phyloP scores from a whole-genome alignment of 2,113 vertebrate genomes.

The Sturnus vulgaris region DNA sequence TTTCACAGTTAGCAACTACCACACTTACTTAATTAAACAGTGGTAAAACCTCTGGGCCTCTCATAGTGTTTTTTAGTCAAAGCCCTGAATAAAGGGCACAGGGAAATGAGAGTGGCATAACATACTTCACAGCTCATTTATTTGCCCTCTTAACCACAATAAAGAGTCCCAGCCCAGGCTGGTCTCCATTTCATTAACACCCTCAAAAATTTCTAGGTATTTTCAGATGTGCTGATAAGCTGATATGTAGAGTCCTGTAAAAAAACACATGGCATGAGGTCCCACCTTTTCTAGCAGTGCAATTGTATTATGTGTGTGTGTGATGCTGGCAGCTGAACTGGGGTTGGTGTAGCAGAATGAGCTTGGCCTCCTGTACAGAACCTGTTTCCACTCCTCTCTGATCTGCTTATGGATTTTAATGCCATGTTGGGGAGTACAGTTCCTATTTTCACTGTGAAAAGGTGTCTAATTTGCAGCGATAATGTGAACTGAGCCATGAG shows the following conservation, averaged over 20 bases:
- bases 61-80: background rate
- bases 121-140: background rate
- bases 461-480: background rate
- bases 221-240: background rate
- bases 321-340: background rate
- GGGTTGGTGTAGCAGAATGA: background rate
- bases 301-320: accelerated
- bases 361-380: background rate
- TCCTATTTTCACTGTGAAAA: background rate
- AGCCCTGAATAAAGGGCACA: background rate
- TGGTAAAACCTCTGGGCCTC: background rate
- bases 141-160: background rate
- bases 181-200: background rate
- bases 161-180: background rate
- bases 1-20: background rate
- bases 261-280: background rate
- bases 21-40: background rate
- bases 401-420: background rate
- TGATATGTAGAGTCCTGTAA: background rate
- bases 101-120: background rate
- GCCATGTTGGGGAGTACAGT: background rate
- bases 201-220: background rate
- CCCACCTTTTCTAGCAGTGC: background rate
- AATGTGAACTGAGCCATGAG: background rate
- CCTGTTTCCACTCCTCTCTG: background rate